Percentiles rank a stretch among this genome's conserved stretches.
Conservation (phyloP, 2,888 invertebrate genomes). For the Drosophila niveifrons region DNA sequence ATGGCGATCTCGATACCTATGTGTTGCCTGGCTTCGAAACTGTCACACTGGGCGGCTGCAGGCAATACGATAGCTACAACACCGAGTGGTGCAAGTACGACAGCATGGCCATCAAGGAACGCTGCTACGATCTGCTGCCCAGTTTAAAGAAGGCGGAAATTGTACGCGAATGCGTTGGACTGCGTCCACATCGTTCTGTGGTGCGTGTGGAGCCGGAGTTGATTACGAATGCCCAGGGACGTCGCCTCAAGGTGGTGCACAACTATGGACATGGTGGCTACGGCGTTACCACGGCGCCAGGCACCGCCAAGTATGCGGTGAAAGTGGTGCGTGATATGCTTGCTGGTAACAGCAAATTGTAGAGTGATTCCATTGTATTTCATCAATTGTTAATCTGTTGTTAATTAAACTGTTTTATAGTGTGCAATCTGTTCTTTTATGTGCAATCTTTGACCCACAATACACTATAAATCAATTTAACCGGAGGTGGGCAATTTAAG, state of each 20-base stretch:
- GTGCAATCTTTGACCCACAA: conserved; percentile 43
- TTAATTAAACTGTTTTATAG: conserved; percentile 53
- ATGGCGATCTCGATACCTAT: conserved; percentile 94
- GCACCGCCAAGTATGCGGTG: conserved; percentile 92
- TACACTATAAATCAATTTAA: conserved; percentile 36
- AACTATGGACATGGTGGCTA: conserved; percentile 98
- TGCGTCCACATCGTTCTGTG: conserved; percentile 92
- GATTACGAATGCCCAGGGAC: conserved; percentile 82
- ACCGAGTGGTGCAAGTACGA: conserved; percentile 89
- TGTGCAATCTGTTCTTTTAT: conserved; percentile 17
- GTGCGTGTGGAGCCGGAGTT: conserved; percentile 90
- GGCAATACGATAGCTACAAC: conserved; percentile 93
- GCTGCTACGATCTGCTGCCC: conserved; percentile 92
- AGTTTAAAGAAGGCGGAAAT: conserved; percentile 87
- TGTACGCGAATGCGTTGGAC: conserved; percentile 90
- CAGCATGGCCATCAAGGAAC: conserved; percentile 90
- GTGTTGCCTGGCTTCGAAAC: conserved; percentile 91
- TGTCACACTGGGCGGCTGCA: conserved; percentile 94
- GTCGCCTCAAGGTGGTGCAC: conserved; percentile 90
- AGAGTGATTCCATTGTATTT: conserved; percentile 31
- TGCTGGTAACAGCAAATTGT: conserved; percentile 82
- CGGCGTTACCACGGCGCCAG: conserved; percentile 95
- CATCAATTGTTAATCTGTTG: conserved; percentile 31
- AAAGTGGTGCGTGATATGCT: conserved; percentile 88
- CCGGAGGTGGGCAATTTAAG: background rate